Evolutionary conservation across 2,797 vertebrate genomes (phyloP), one percentile per base, ranked within the genome.

Genomic region (Dromococcyx pavoninus): DNA sequence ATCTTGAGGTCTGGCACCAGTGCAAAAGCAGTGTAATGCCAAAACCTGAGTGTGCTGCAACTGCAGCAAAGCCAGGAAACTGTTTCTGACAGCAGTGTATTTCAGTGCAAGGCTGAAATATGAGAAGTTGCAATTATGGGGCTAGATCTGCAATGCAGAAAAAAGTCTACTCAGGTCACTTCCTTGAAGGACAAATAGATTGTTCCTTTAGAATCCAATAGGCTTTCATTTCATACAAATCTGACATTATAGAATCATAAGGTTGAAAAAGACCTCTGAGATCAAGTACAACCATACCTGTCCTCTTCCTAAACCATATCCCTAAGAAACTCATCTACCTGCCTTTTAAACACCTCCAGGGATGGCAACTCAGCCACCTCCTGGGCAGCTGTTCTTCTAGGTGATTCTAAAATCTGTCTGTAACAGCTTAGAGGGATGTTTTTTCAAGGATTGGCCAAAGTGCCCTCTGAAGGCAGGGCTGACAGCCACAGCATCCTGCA

Each of bases 131-230:
- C 41, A 22, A 15, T 64, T 61, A 13, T 0, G 3, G 22, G 14
- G 33, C 35, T 35, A 14, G 32, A 62, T 79, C 86, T 94, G 89
- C 89, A 93, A 48, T 87, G 96, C 81, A 73, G 84, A 46, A 44
- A 67, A 74, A 25, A 3, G n/a, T 21, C 5, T 82, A 60, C 32
- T 50, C 27, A 1, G 30, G 48, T 32, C 5, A 3, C 43, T 14
- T 66, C 39, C 17, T 22, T 24, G 43, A 89, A 82, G 60, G 86
- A 22, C 48, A 76, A 56, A 33, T 5, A 35, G 12, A 8, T n/a
- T 60, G 14, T 35, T 69, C 8, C 23, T 64, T 65, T 57, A 19
- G 41, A 33, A 56, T 53, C 17, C 4, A 44, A 6, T 0, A 54
- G 54, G 18, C 30, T 58, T 81, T 51, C 7, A 3, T 43, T 90